Percentiles rank a stretch among this genome's conserved stretches.
Evolutionary conservation across 2,113 vertebrate species (phyloP).

Genomic region (Chiloscyllium plagiosum): DNA sequence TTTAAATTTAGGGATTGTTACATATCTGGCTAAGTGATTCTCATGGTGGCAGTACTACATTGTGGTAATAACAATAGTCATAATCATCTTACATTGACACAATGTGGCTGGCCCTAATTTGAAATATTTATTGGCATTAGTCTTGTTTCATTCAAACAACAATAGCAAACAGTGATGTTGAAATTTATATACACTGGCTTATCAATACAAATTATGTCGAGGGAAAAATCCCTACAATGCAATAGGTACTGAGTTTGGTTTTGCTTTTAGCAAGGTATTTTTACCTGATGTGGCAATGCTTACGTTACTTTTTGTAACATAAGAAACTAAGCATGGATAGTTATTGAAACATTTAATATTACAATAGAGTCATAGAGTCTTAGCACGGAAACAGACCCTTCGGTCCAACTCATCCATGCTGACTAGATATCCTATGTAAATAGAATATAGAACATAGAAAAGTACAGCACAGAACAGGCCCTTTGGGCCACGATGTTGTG

Average conservation of each 20-base stretch:
- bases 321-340: too few relatives aligned
- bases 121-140: background rate
- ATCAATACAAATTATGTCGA: background rate
- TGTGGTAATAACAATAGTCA: background rate
- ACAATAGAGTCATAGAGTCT: too few relatives aligned
- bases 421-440: too few relatives aligned
- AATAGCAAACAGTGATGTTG: background rate
- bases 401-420: too few relatives aligned
- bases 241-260: background rate
- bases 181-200: background rate
- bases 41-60: background rate
- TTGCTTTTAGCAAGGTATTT: too few relatives aligned
- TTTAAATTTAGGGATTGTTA: background rate
- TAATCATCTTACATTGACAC: background rate
- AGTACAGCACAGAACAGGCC: too few relatives aligned
- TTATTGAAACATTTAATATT: too few relatives aligned
- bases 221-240: background rate
- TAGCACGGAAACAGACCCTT: too few relatives aligned
- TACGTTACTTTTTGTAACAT: too few relatives aligned
- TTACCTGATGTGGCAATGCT: too few relatives aligned
- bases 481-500: too few relatives aligned
- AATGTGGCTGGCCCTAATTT: background rate
- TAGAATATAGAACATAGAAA: too few relatives aligned
- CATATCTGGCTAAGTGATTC: background rate
- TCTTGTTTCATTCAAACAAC: background rate